Conservation (phyloP, 23 tunicate species). For the Styela clava region DNA sequence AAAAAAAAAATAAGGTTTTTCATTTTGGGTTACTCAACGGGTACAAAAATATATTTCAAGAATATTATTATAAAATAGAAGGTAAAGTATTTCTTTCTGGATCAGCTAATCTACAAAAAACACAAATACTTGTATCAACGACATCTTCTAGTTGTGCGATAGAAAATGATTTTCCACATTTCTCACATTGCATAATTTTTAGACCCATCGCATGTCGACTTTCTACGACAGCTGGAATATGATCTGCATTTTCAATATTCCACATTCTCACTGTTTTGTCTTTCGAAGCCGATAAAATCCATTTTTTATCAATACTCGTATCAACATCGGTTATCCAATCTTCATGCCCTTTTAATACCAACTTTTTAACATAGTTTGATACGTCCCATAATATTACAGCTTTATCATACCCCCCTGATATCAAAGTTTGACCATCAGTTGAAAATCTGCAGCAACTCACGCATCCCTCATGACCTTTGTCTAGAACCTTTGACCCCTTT, state of each 20-base stretch:
- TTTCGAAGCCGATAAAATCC: conserved; percentile 69
- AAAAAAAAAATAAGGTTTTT: no score
- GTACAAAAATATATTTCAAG: no score
- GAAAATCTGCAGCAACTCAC: conserved; percentile 81
- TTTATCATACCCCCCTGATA: conserved; percentile 82
- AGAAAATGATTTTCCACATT: conserved; percentile 63
- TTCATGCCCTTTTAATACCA: conserved; percentile 82
- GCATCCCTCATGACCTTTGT: conserved; percentile 78
- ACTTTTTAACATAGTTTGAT: conserved; percentile 47
- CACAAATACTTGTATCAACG: conserved; percentile 36
- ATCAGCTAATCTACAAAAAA: conserved; percentile 79
- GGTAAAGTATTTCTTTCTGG: conserved; percentile 63
- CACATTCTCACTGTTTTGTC: conserved; percentile 80
- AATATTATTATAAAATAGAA: conserved; percentile 1
- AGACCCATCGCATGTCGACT: conserved; percentile 63
- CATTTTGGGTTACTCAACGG: no score
- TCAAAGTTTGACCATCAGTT: conserved; percentile 20
- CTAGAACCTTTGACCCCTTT: conserved; percentile 44
- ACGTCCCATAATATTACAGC: conserved; percentile 72
- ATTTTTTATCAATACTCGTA: conserved; percentile 54
- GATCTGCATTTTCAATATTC: conserved; percentile 72
- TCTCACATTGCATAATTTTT: conserved; percentile 72
- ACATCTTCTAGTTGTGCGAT: conserved; percentile 63
- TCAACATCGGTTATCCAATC: conserved; percentile 86
- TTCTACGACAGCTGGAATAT: conserved; percentile 75